Evolutionary conservation across 1,140 invertebrate genomes (phyloP), one percentile per base, ranked within the genome.

Genomic region (Scylla paramamosain): DNA sequence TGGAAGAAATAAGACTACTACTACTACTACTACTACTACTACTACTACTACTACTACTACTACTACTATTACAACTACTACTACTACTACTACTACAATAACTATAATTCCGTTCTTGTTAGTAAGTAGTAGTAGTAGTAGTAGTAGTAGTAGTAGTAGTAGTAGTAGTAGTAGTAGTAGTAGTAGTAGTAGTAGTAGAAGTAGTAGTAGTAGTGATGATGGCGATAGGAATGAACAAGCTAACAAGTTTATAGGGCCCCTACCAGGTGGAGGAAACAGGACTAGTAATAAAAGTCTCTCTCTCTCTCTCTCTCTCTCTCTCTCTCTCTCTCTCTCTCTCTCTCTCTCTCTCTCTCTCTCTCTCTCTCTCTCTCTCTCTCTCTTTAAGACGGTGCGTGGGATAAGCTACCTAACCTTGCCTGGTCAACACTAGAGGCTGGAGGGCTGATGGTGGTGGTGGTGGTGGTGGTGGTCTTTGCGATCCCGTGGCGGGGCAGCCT

Each of bases 141-240:
- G 20, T 88, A 46, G 20, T 88, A 88, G 45, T 88, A 88, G 45
- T 88, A 88, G 45, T 88, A 88, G 29, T 88, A 88, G 45, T 88
- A 46, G 45, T 88, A 46, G 86, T 88, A 88, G 45, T 88, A 88
- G 45, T 88, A 88, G 45, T 88, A 46, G 29, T 88, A 88, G 86
- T 45, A 88, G 45, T 88, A 46, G 45, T 88, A 88, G 45, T 88
- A 88, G 45, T 88, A 46, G 45, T 88, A 45, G 29, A 2, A 88
- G 45, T 88, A 88, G 45, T 88, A 88, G 45, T 46, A 88, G 86
- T 88, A 88, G 45, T 88, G 52, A 39, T 2, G 39, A 39, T 6
- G 52, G 52, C 1, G 16, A 59, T 59, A 59, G 10, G 16, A 59
- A 59, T 59, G 52, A 39, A 39, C 39, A 39, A 39, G 39, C 6